A percentile compares a stretch with the other conserved stretches of the same genome.
Conservation (phyloP, 2,797 vertebrate genomes). For the Brotogeris chrysoptera region DNA sequence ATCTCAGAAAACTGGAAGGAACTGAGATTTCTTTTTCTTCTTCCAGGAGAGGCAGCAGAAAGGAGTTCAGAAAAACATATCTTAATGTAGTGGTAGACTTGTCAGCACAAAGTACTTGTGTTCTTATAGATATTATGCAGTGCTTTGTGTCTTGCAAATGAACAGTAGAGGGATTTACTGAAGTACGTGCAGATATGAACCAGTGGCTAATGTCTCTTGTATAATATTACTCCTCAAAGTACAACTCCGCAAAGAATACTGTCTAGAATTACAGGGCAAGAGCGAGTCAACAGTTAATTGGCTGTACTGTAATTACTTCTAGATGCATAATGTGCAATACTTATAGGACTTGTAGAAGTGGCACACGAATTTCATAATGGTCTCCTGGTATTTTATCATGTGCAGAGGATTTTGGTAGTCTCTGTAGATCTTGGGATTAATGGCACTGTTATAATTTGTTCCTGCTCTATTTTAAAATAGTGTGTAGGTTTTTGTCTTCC, state of each 20-base stretch:
- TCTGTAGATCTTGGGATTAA: conserved; percentile 10
- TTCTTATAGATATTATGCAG: background rate
- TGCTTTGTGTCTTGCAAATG: background rate
- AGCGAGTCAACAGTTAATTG: conserved; percentile 67
- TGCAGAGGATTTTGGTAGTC: conserved; percentile 43
- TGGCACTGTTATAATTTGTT: conserved; percentile 3
- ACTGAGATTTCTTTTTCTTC: background rate
- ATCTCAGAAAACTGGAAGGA: background rate
- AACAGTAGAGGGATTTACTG: background rate
- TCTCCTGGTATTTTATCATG: conserved; percentile 29
- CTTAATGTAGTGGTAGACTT: background rate
- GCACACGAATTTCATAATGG: conserved; percentile 18
- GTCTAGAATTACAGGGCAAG: conserved; percentile 55
- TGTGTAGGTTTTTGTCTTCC: background rate
- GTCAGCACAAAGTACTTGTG: background rate
- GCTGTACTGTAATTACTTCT: conserved; percentile 63
- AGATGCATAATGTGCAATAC: conserved; percentile 43
- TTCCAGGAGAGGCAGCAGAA: background rate
- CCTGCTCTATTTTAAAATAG: background rate
- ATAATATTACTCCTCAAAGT: conserved; percentile 45
- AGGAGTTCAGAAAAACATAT: background rate
- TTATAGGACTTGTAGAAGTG: conserved; percentile 42
- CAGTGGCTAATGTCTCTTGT: background rate
- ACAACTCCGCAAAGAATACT: conserved; percentile 56
- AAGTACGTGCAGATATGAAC: conserved; percentile 18